Conservation (phyloP, 2,888 invertebrate genomes). For the Drosophila cognata region DNA sequence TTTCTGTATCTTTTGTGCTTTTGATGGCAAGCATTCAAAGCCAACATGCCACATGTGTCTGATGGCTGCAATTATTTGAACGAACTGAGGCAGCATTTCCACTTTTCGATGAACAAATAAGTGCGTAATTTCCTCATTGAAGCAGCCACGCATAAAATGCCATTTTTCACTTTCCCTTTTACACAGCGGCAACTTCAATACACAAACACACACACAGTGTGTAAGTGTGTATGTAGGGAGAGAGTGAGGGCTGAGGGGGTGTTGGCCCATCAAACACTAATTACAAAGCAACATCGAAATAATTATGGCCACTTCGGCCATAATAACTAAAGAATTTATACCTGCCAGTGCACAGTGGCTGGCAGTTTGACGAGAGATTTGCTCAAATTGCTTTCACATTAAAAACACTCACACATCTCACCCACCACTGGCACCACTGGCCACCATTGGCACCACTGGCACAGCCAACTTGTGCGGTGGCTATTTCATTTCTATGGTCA, state of each 20-base stretch:
- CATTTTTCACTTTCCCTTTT: constrained; percentile 81
- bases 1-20: not conserved
- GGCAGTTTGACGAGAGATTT: constrained; percentile 69
- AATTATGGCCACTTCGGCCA: constrained; percentile 81
- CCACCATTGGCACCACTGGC: constrained; percentile 2
- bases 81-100: constrained; percentile 47
- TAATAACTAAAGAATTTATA: constrained; percentile 75
- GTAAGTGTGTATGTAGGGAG: not conserved
- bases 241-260: constrained; percentile 17
- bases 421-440: constrained; percentile 38
- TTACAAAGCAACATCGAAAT: constrained; percentile 81
- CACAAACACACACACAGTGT: constrained; percentile 11
- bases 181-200: constrained; percentile 50
- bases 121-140: constrained; percentile 73
- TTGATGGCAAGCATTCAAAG: constrained; percentile 5
- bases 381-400: constrained; percentile 77
- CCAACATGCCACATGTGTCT: constrained; percentile 38
- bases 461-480: constrained; percentile 24
- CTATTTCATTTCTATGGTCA: constrained; percentile 28
- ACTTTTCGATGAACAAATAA: constrained; percentile 68
- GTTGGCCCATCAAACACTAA: constrained; percentile 76
- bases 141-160: constrained; percentile 72
- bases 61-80: constrained; percentile 57
- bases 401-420: constrained; percentile 67
- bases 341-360: constrained; percentile 50